phyloP scores from a whole-genome alignment of 2,888 invertebrate genomes.

The Lepidocyrtoides sp. region DNA sequence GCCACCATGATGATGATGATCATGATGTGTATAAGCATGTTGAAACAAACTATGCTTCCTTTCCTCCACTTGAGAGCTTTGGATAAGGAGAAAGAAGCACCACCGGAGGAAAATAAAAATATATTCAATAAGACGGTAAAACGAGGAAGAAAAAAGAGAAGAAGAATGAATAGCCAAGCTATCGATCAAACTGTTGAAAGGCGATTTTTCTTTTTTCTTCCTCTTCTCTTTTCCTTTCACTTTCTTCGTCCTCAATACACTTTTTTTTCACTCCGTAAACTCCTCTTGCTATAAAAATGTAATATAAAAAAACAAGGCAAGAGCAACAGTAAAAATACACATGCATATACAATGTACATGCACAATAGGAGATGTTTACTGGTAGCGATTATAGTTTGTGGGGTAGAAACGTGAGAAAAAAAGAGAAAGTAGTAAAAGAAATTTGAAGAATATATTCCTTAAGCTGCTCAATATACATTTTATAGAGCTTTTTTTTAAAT shows the following conservation, averaged over 20 bases:
- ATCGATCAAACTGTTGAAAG: constrained; percentile 85
- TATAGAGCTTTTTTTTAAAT: too few relatives aligned
- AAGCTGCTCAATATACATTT: too few relatives aligned
- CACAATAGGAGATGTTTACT: too few relatives aligned
- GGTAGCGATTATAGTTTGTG: too few relatives aligned
- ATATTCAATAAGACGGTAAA: constrained; percentile 36
- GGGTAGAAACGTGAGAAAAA: background rate
- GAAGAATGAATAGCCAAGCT: constrained; percentile 71
- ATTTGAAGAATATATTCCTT: too few relatives aligned
- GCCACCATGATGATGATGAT: background rate
- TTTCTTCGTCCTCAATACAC: background rate
- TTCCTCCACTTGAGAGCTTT: background rate
- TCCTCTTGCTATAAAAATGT: background rate
- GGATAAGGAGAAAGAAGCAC: background rate
- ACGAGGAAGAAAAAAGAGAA: constrained; percentile 3
- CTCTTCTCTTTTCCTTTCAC: background rate
- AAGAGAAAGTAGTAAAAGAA: background rate
- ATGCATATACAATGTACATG: too few relatives aligned
- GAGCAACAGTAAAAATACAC: constrained; percentile 31
- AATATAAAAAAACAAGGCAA: constrained; percentile 22
- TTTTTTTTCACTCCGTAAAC: background rate
- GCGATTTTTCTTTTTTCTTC: constrained; percentile 73
- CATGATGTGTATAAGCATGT: too few relatives aligned
- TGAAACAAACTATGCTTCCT: background rate
- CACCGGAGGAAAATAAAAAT: background rate